A percentile compares a stretch with the other conserved stretches of the same genome.
phyloP scores from a whole-genome alignment of 2,113 vertebrate genomes.

The Sterna hirundo region DNA sequence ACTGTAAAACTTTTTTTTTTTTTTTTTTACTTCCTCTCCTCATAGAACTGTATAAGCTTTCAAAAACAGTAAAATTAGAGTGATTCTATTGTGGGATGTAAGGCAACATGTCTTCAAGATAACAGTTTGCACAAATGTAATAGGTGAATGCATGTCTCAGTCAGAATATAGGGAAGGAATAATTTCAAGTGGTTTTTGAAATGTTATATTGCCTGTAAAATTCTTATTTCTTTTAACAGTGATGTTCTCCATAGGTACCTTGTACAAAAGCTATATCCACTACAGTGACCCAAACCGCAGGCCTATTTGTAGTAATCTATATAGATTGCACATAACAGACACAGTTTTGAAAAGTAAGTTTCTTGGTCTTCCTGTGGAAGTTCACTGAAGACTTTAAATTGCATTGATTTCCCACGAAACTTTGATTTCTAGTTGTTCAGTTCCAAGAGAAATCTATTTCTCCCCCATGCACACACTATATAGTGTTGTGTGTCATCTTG shows the following conservation, averaged over 20 bases:
- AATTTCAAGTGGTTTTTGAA: background rate
- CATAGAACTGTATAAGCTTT: background rate
- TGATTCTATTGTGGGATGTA: background rate
- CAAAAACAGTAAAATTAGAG: background rate
- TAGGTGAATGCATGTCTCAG: background rate
- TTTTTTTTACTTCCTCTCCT: background rate
- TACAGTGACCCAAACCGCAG: background rate
- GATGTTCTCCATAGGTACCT: background rate
- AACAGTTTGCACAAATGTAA: background rate
- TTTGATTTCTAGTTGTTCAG: background rate
- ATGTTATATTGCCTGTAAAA: background rate
- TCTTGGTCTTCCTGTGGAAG: background rate
- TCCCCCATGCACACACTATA: background rate
- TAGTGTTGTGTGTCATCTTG: background rate
- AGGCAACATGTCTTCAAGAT: background rate
- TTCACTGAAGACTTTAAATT: background rate
- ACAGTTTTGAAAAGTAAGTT: constrained; percentile 29
- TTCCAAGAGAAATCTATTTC: background rate
- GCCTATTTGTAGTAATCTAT: constrained; percentile 1
- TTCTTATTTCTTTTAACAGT: background rate
- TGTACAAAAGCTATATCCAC: background rate
- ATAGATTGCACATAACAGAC: background rate
- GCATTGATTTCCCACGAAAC: background rate
- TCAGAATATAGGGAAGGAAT: background rate
- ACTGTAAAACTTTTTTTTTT: background rate